A percentile compares a stretch with the other conserved stretches of the same genome.
phyloP scores from a whole-genome alignment of 2,113 vertebrate species.

The Oreochromis tanganicae region DNA sequence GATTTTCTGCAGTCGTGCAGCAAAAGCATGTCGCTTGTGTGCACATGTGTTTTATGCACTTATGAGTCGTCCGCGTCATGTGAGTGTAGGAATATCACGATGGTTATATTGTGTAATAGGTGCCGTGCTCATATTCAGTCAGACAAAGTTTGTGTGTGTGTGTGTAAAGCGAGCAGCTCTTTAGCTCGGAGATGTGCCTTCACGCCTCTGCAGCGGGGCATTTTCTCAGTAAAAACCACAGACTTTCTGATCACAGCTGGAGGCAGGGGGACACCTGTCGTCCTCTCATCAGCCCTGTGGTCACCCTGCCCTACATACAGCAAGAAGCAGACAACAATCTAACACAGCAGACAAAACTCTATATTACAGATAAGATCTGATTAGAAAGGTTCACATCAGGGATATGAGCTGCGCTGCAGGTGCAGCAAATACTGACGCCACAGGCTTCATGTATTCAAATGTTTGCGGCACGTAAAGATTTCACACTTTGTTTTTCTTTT shows the following conservation, averaged over 20 bases:
- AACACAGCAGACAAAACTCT: not conserved
- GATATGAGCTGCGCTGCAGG: not conserved
- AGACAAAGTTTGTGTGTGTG: not conserved
- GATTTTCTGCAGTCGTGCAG: not conserved
- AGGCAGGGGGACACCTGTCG: slow-evolving; percentile 48
- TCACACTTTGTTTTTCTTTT: not conserved
- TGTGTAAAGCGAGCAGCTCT: not conserved
- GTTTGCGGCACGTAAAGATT: not conserved
- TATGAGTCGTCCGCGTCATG: not conserved
- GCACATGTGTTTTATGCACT: not conserved
- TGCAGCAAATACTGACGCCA: not conserved
- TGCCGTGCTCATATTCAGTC: not conserved
- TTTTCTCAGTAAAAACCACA: slow-evolving; percentile 57
- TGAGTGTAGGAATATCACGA: not conserved
- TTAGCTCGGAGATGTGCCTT: not conserved
- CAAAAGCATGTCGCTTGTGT: not conserved
- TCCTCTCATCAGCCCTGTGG: slow-evolving; percentile 28
- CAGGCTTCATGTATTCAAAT: not conserved
- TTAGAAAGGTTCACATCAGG: not conserved
- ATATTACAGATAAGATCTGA: not conserved
- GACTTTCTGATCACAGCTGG: slow-evolving; percentile 51
- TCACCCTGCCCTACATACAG: slow-evolving; percentile 50
- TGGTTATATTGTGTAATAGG: not conserved
- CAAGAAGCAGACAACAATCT: not conserved
- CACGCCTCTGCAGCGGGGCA: not conserved